A percentile compares a stretch with the other conserved stretches of the same genome.
Conservation (phyloP, 2,888 invertebrate genomes). For the Mongoloraphidia duomilia region DNA sequence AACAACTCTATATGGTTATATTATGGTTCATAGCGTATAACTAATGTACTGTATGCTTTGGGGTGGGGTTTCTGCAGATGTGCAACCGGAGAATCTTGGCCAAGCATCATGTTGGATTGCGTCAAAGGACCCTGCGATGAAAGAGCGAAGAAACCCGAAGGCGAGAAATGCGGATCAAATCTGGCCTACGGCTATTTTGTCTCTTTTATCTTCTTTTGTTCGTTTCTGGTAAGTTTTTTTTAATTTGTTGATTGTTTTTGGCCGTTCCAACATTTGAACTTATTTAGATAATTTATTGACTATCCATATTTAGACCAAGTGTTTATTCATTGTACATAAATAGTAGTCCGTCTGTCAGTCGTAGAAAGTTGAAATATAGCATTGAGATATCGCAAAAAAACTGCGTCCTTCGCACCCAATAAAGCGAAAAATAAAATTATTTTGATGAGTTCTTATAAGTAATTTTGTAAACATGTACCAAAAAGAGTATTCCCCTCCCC, state of each 20-base stretch:
- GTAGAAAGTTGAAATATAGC: not conserved
- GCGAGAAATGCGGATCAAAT: constrained; percentile 78
- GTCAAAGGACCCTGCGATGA: constrained; percentile 82
- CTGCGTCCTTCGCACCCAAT: too few relatives aligned
- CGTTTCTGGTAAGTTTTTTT: constrained; percentile 72
- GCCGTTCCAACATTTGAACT: not conserved
- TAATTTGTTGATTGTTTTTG: not conserved
- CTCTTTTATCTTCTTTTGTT: constrained; percentile 99
- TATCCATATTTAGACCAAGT: not conserved
- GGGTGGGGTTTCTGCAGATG: constrained; percentile 46
- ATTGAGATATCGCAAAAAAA: too few relatives aligned
- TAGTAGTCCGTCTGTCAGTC: too few relatives aligned
- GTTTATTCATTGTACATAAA: too few relatives aligned
- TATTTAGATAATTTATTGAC: not conserved
- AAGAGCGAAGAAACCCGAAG: constrained; percentile 49
- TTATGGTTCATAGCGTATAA: too few relatives aligned
- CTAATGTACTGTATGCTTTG: too few relatives aligned
- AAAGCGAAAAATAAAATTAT: too few relatives aligned
- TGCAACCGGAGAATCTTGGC: constrained; percentile 99
- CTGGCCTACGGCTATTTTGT: constrained; percentile 97
- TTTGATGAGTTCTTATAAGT: too few relatives aligned
- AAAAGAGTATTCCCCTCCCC: too few relatives aligned
- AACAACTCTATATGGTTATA: too few relatives aligned
- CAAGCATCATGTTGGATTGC: constrained; percentile 98
- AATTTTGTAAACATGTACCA: too few relatives aligned